Conservation (phyloP, 1,140 invertebrate genomes). For the Scaptodrosophila lebanonensis region DNA sequence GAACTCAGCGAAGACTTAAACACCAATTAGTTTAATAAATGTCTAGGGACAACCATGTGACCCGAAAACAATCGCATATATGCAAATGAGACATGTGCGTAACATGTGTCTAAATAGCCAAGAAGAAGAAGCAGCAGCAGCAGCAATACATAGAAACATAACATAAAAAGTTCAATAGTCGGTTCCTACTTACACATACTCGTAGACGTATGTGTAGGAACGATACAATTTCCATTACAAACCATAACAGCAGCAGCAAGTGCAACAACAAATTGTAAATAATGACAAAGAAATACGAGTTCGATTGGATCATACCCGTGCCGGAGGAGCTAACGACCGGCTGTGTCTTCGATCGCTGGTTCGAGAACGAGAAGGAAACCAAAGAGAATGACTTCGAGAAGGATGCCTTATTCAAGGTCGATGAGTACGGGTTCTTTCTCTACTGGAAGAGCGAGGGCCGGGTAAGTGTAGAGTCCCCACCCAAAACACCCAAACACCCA, state of each 20-base stretch:
- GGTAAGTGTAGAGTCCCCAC: slow-evolving; percentile 80
- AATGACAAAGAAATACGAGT: slow-evolving; percentile 99
- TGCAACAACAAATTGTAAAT: slow-evolving; percentile 32
- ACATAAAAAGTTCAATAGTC: no score
- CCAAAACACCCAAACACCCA: not conserved
- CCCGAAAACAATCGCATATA: no score
- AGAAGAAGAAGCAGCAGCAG: no score
- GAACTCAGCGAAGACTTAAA: no score
- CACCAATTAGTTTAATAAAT: no score
- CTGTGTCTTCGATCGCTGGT: slow-evolving; percentile 94
- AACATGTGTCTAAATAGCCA: slow-evolving; percentile 5
- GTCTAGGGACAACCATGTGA: no score
- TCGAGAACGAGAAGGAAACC: slow-evolving; percentile 95
- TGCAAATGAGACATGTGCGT: no score
- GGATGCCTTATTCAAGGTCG: slow-evolving; percentile 94
- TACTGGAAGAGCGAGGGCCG: slow-evolving; percentile 98
- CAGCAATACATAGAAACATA: no score
- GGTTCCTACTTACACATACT: no score
- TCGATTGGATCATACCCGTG: slow-evolving; percentile 97
- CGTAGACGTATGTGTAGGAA: no score
- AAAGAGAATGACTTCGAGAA: slow-evolving; percentile 85
- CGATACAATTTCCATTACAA: no score
- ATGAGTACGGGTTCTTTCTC: slow-evolving; percentile 99
- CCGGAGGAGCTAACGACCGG: slow-evolving; percentile 90
- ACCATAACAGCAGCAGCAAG: slow-evolving; percentile 4